phyloP scores from a whole-genome alignment of 2,888 invertebrate species.

The Hyposoter dolosus region DNA sequence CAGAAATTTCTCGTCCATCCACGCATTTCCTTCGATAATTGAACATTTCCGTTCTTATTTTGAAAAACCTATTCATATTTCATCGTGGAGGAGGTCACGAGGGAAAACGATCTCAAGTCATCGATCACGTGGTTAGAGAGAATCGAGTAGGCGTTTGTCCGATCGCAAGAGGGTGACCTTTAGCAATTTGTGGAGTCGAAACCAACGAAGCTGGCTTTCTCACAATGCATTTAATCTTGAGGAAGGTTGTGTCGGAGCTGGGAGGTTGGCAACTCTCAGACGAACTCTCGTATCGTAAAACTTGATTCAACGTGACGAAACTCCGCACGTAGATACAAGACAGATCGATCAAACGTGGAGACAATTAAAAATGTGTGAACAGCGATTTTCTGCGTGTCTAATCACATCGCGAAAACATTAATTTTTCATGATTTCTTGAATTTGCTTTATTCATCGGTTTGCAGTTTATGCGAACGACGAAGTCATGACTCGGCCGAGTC shows the following conservation, averaged over 20 bases:
- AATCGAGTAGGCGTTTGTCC: conserved; percentile 66
- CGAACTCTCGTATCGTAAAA: conserved; percentile 37
- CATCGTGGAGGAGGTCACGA: conserved; percentile 48
- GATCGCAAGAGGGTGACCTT: conserved; percentile 78
- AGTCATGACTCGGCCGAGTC: conserved; percentile 65
- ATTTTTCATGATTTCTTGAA: background rate
- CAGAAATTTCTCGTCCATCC: background rate
- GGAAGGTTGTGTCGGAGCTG: conserved; percentile 68
- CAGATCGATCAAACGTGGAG: background rate
- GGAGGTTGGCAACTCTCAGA: conserved; percentile 35
- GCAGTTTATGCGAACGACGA: conserved; percentile 67
- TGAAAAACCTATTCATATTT: conserved; percentile 60
- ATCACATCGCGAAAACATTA: background rate
- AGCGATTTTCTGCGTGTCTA: conserved; percentile 53
- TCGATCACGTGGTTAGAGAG: conserved; percentile 47
- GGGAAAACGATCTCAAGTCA: conserved; percentile 21
- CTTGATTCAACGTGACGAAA: conserved; percentile 50
- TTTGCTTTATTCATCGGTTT: conserved; percentile 15
- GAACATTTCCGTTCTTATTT: conserved; percentile 48
- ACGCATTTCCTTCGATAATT: conserved; percentile 27
- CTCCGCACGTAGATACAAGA: background rate
- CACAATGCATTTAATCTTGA: conserved; percentile 69
- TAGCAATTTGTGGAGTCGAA: conserved; percentile 77
- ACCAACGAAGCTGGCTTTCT: conserved; percentile 69
- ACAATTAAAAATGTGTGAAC: conserved; percentile 60